These are phyloP conservation scores for Junonia oenone DNA, from an alignment of 2,888 invertebrate species.

Conservation along the genomic window DNA sequence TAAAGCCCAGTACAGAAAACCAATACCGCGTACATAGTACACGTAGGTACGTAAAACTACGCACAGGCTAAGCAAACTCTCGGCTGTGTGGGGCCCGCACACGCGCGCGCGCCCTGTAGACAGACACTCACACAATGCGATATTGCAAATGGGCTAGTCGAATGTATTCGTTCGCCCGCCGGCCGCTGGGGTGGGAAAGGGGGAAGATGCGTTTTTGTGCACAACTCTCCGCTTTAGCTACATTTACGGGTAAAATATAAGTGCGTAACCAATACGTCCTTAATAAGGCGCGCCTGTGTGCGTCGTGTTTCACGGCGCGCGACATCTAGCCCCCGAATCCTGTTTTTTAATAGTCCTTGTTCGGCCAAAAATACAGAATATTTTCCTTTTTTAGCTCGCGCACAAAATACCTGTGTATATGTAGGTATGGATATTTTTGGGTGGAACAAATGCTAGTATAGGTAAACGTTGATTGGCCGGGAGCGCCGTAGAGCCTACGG, in stretches of 20 bases:
- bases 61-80: slow-evolving; percentile 70
- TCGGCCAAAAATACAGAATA: slow-evolving; percentile 25
- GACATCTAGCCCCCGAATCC: slow-evolving; percentile 32
- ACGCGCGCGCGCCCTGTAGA: slow-evolving; percentile 37
- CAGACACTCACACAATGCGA: slow-evolving; percentile 72
- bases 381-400: slow-evolving; percentile 24
- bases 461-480: slow-evolving; percentile 27
- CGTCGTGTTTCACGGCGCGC: slow-evolving; percentile 30
- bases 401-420: slow-evolving; percentile 15
- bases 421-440: slow-evolving; percentile 22
- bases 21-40: slow-evolving; percentile 61
- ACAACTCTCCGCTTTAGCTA: slow-evolving; percentile 60
- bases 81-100: slow-evolving; percentile 50
- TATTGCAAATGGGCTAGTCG: slow-evolving; percentile 78
- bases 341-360: slow-evolving; percentile 30
- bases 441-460: slow-evolving; percentile 25
- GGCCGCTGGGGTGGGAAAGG: slow-evolving; percentile 54
- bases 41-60: slow-evolving; percentile 59
- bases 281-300: slow-evolving; percentile 35
- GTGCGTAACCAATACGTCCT: slow-evolving; percentile 61
- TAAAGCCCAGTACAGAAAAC: slow-evolving; percentile 75
- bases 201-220: slow-evolving; percentile 78
- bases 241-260: slow-evolving; percentile 68
- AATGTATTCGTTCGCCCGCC: slow-evolving; percentile 75
- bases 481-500: slow-evolving; percentile 40